Evolutionary conservation across 2,888 invertebrate genomes (phyloP).

Genomic region (Diogma glabrata): DNA sequence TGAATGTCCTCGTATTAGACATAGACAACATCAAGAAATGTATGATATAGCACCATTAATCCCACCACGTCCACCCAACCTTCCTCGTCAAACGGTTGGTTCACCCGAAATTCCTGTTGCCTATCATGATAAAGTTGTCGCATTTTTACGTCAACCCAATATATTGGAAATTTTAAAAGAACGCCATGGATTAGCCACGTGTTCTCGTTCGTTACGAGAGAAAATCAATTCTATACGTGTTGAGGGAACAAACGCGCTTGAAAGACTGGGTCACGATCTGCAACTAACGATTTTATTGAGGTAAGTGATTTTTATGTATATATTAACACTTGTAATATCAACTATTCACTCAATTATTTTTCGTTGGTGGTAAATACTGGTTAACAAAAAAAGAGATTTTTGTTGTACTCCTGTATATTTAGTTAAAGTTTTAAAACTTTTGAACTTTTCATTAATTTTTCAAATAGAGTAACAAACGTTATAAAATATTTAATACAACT

Average conservation of each 20-base stretch:
- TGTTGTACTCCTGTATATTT: too few relatives aligned
- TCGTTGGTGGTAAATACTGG: too few relatives aligned
- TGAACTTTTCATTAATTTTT: too few relatives aligned
- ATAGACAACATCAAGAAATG: conserved; percentile 28
- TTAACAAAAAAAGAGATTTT: too few relatives aligned
- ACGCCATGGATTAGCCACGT: conserved; percentile 59
- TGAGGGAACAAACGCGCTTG: conserved; percentile 79
- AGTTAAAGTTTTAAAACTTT: too few relatives aligned
- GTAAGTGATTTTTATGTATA: conserved; percentile 40
- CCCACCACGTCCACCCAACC: conserved; percentile 56
- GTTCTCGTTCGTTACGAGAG: conserved; percentile 64
- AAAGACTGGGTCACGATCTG: conserved; percentile 80
- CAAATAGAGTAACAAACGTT: too few relatives aligned
- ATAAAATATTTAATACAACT: too few relatives aligned
- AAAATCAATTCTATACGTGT: conserved; percentile 79
- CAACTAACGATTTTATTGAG: conserved; percentile 87
- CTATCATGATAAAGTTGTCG: conserved; percentile 92
- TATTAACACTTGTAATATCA: neutral
- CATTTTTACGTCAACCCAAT: conserved; percentile 89
- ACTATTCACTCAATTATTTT: too few relatives aligned
- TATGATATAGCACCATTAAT: conserved; percentile 56
- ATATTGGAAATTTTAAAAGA: conserved; percentile 84
- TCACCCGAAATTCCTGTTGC: conserved; percentile 69
- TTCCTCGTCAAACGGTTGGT: conserved; percentile 26
- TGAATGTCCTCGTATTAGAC: conserved; percentile 51